Conservation (phyloP, 2,888 invertebrate species). For the Onchidella celtica region DNA sequence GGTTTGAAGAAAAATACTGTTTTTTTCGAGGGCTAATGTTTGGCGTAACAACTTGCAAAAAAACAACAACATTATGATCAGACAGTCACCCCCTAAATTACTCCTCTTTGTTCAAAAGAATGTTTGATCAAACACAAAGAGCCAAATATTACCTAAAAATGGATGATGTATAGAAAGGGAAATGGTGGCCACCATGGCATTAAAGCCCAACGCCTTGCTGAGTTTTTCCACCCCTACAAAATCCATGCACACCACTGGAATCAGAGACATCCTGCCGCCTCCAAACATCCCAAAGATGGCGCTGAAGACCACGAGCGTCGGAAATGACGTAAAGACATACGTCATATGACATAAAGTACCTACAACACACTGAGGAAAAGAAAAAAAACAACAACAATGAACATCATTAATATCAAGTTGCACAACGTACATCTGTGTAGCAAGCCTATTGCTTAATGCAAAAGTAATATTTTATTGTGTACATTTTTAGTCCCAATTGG, state of each 20-base stretch:
- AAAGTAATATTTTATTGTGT: too few species aligned
- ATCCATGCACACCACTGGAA: slow-evolving; percentile 44
- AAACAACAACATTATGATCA: too few species aligned
- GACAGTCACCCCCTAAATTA: too few species aligned
- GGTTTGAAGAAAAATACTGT: too few species aligned
- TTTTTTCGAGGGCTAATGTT: too few species aligned
- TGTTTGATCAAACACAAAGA: too few species aligned
- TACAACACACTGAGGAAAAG: not conserved
- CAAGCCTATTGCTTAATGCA: too few species aligned
- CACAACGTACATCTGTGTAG: too few species aligned
- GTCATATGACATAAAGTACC: slow-evolving; percentile 38
- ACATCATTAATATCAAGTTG: not conserved
- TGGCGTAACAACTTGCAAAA: too few species aligned
- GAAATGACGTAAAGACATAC: slow-evolving; percentile 43
- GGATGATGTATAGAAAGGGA: slow-evolving; percentile 29
- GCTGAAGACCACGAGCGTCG: slow-evolving; percentile 29
- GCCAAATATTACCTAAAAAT: slow-evolving; percentile 23
- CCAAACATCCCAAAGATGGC: slow-evolving; percentile 39
- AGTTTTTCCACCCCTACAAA: slow-evolving; percentile 43
- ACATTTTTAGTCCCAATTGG: too few species aligned
- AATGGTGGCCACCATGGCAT: slow-evolving; percentile 31
- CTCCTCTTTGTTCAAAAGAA: too few species aligned
- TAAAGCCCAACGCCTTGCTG: slow-evolving; percentile 47
- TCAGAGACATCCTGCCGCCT: slow-evolving; percentile 27
- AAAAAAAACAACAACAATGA: not conserved